Percentiles rank a stretch among this genome's conserved stretches.
Evolutionary conservation across 2,888 invertebrate species (phyloP).

Genomic region (Trissoscelio sp.): DNA sequence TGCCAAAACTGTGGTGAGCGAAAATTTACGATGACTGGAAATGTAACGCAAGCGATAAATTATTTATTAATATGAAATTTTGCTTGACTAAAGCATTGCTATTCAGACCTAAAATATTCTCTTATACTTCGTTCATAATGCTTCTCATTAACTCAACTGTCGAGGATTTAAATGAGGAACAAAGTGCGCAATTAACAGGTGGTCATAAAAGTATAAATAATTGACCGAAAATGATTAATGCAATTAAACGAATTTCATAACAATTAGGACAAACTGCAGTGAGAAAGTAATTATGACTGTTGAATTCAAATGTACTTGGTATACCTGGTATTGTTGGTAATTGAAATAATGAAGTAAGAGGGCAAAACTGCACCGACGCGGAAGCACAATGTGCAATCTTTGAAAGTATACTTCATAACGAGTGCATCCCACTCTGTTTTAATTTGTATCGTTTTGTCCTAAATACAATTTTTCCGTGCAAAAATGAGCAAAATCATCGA

Average conservation of each 20-base stretch:
- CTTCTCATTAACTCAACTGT: constrained; percentile 15
- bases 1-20: neutral
- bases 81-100: neutral
- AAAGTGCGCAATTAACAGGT: constrained; percentile 10
- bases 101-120: neutral
- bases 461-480: constrained; percentile 12
- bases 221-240: constrained; percentile 34
- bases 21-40: constrained; percentile 20
- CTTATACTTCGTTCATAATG: constrained; percentile 7
- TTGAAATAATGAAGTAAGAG: constrained; percentile 43
- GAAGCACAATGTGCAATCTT: constrained; percentile 37
- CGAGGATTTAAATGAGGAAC: neutral
- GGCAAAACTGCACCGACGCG: constrained; percentile 18
- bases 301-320: constrained; percentile 36
- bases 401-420: constrained; percentile 17
- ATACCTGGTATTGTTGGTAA: constrained; percentile 43
- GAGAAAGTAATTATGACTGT: constrained; percentile 50
- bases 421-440: constrained; percentile 6
- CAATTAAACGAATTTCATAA: constrained; percentile 33
- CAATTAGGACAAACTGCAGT: constrained; percentile 41
- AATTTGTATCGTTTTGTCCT: constrained; percentile 11
- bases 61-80: constrained; percentile 1
- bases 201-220: constrained; percentile 31
- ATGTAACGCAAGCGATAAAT: constrained; percentile 1
- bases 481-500: constrained; percentile 18